Base-by-base conservation (phyloP, 2,797 vertebrate species). In the Remorina albescens region DNA sequence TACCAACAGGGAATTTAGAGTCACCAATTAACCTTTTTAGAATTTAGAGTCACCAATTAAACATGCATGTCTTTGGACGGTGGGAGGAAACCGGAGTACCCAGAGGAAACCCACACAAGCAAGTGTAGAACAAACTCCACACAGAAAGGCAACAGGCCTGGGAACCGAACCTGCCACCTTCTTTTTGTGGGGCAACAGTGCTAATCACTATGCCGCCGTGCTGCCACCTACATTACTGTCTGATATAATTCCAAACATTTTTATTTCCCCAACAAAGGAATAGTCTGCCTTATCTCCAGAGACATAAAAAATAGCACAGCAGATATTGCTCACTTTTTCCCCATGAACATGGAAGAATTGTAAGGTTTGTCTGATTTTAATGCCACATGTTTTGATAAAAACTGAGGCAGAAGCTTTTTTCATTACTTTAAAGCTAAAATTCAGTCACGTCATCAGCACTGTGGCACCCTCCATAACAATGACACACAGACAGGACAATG, bases 251-350 rank as follows among this genome's bases (percentile, higher is more conserved):
- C 2, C 41, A 59, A 56, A 30, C 32, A 12, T 34, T 50, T n/a
- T 50, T 18, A 39, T 7, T 7, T 36, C 2, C 4, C 23, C 21
- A 55, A 34, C 30, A 37, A 18, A 26, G 19, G 30, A 32, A 18
- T 7, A 3, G 4, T 30, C 18, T 8, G 25, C 28, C 25, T 46
- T 30, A 41, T 49, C 23, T 60, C 47, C 2, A 44, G 36, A 37
- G 23, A 51, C 36, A 32, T 36, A 15, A 32, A 51, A 34, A 41
- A 32, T 15, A n/a, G 15, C 16, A 53, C 12, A 46, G 30, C 10
- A 57, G 39, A 58, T 67, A 4, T 71, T 13, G 36, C 23, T 62
- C 51, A 26, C 25, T 39, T 42, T 19, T 41, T 41, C 18, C 6
- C 2, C 10, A 2, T 26, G 30, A 50, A 39, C 12, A 26, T 47